Evolutionary conservation across 1,140 invertebrate genomes (phyloP), one percentile per base, ranked within the genome.

Genomic region (Leptinotarsa defecta): DNA sequence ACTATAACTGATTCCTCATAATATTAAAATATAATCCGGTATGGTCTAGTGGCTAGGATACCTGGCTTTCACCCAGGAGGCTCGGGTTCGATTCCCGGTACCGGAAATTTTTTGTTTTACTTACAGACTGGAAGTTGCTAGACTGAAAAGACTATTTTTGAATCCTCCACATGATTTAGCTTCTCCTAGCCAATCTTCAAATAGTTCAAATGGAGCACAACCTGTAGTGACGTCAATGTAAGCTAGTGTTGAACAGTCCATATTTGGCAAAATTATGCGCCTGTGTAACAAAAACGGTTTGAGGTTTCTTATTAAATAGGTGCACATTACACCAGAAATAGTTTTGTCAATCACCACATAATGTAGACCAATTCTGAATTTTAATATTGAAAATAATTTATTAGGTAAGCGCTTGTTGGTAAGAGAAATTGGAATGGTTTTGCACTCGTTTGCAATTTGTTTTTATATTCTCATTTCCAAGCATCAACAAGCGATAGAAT

Each of bases 41-140:
- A 81, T 80, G 78, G 80, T 81, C 80, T 81, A 81, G 80, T 80
- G 78, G 80, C 78, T 81, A 81, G 78, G 78, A 80, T 81, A 80
- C 78, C 78, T 81, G 80, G 78, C 80, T 80, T 80, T 81, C 80
- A 81, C 80, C 80, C 80, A 81, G 80, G 80, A 81, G 80, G 80
- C 80, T 81, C 80, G 80, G 80, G 78, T 81, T 80, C 80, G 78
- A 81, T 81, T 81, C 78, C 76, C 78, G 80, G 80, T 81, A 79
- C 78, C 78, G 78, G 78, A 81, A 81, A 24, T 69, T 5, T 74
- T 68, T 80, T 76, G 67, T 64, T 74, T 65, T 69, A 76, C 71
- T 73, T 67, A 64, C 65, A 68, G 68, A 64, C 62, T 78, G 22
- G 17, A 17, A 34, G 62, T 74, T 5, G 64, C 62, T 62, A 68